These are phyloP conservation scores for Echinarachnius parma DNA, from an alignment of 53 echinoderm and acorn worm genomes.

Conservation along the genomic window DNA sequence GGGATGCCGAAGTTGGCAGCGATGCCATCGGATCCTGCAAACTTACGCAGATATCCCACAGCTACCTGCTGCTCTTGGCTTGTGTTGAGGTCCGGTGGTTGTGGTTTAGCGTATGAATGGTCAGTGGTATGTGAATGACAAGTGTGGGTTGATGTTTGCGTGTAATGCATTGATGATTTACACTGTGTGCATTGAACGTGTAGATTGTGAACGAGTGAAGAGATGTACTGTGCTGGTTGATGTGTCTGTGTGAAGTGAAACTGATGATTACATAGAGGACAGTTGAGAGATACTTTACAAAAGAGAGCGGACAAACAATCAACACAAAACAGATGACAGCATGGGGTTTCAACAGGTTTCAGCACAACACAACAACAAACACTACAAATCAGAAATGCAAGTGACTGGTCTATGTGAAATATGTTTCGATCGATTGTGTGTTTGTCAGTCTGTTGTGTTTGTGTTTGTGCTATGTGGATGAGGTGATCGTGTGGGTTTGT, in stretches of 20 bases:
- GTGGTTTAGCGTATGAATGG: slow-evolving; percentile 2
- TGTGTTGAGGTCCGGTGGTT: slow-evolving; percentile 5
- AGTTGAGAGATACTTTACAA: slow-evolving; percentile 8
- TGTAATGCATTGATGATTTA: slow-evolving; percentile 1
- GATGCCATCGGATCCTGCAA: not conserved
- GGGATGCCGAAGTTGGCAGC: slow-evolving; percentile 5
- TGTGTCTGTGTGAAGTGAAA: slow-evolving; percentile 15
- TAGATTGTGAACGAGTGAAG: slow-evolving; percentile 1
- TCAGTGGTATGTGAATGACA: not conserved
- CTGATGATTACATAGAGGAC: not conserved
- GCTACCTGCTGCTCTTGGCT: slow-evolving; percentile 8
- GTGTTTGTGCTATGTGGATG: not conserved
- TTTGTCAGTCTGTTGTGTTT: not conserved
- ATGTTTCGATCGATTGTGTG: not conserved
- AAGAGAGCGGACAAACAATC: slow-evolving; percentile 5
- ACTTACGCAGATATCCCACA: not conserved
- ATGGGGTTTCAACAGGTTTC: slow-evolving; percentile 6
- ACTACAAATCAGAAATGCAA: not conserved
- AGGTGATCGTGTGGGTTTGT: not conserved
- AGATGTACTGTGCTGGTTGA: slow-evolving; percentile 5
- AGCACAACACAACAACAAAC: slow-evolving; percentile 10
- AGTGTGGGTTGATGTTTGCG: not conserved
- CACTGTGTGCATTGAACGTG: slow-evolving; percentile 3
- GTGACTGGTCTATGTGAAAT: not conserved
- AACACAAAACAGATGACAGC: slow-evolving; percentile 8